phyloP scores from a whole-genome alignment of 2,113 vertebrate genomes.

The Actinemys pallida region DNA sequence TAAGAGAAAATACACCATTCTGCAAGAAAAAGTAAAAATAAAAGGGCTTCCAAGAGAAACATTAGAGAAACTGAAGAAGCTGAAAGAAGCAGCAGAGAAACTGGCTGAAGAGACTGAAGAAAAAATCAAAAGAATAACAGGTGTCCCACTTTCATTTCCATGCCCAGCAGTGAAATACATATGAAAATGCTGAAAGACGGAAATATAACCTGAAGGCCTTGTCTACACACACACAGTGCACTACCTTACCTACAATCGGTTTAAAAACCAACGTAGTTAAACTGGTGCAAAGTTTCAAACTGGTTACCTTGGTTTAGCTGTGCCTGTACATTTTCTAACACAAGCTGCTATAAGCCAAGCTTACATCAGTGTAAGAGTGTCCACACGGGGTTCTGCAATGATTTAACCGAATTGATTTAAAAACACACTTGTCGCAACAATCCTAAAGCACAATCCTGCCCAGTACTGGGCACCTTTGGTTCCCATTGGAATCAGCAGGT shows the following conservation, averaged over 20 bases:
- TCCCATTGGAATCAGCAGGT: neutral
- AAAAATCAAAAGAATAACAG: conserved; percentile 83
- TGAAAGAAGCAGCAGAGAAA: conserved; percentile 79
- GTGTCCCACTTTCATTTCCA: conserved; percentile 64
- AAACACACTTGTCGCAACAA: conserved; percentile 23
- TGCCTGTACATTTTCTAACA: neutral
- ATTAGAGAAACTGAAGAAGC: conserved; percentile 75
- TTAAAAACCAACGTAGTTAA: neutral
- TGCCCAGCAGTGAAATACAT: rapidly evolving
- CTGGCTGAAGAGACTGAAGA: conserved; percentile 79
- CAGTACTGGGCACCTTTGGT: neutral
- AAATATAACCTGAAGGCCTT: neutral
- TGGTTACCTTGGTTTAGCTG: neutral
- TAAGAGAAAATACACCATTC: conserved; percentile 71
- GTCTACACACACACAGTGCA: neutral
- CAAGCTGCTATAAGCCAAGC: neutral
- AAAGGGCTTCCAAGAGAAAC: conserved; percentile 56
- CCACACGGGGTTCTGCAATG: neutral
- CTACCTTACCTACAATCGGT: neutral
- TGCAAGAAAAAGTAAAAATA: conserved; percentile 76
- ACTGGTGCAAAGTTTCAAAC: neutral
- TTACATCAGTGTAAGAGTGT: neutral
- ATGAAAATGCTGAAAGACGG: neutral
- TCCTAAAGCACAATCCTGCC: neutral
- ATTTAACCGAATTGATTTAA: conserved; percentile 2